A percentile compares a stretch with the other conserved stretches of the same genome.
Conservation (phyloP, 2,113 vertebrate species). For the Cyphomyrus plagiostoma region DNA sequence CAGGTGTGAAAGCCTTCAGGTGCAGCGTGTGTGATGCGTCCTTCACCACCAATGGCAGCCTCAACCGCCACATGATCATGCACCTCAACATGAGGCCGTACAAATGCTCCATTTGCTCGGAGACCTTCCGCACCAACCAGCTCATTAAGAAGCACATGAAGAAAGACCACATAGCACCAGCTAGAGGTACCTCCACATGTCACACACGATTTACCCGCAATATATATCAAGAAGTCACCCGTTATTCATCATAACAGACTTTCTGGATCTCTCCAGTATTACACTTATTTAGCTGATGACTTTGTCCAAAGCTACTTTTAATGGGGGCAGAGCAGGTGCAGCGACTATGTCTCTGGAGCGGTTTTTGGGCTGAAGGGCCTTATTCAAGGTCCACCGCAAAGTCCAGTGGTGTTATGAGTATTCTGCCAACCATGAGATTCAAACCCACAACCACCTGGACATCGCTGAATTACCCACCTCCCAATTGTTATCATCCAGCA, state of each 20-base stretch:
- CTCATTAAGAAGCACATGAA: slow-evolving; percentile 91
- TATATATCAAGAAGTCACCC: neutral
- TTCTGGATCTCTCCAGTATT: neutral
- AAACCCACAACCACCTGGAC: neutral
- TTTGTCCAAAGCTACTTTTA: neutral
- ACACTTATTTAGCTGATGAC: neutral
- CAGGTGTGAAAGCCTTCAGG: slow-evolving; percentile 90
- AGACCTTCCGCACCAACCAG: slow-evolving; percentile 83
- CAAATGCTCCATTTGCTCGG: slow-evolving; percentile 85
- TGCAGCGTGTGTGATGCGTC: slow-evolving; percentile 80
- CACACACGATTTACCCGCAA: neutral
- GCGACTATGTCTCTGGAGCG: neutral
- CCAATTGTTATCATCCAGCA: neutral
- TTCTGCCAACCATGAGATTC: neutral
- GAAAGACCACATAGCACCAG: slow-evolving; percentile 73
- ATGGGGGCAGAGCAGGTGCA: neutral
- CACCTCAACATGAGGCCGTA: slow-evolving; percentile 83
- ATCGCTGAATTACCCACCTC: neutral
- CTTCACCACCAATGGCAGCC: slow-evolving; percentile 96
- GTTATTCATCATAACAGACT: neutral
- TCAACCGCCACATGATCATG: slow-evolving; percentile 90
- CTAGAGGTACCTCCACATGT: slow-evolving; percentile 54
- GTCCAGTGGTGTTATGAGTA: neutral
- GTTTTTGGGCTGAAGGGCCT: neutral
- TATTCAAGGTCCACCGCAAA: neutral